phyloP scores from a whole-genome alignment of 1,140 invertebrate genomes.

The Lethocerus indicus region DNA sequence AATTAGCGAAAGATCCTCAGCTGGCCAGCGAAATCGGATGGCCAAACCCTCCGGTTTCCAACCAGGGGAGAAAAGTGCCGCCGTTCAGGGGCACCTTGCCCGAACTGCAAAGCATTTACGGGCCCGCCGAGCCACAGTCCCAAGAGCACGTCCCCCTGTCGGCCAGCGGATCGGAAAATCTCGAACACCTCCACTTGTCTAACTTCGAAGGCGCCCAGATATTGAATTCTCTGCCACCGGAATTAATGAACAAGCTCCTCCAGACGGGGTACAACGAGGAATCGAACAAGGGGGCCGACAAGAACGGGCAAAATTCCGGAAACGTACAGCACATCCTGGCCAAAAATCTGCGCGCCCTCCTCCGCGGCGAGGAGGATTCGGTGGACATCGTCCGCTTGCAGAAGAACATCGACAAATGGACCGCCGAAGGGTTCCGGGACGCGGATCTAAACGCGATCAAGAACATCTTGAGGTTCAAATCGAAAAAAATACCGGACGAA shows the following conservation, averaged over 20 bases:
- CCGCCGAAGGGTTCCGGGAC: constrained; percentile 44
- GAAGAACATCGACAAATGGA: constrained; percentile 71
- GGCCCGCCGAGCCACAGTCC: too few species aligned
- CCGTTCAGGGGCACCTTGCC: constrained; percentile 17
- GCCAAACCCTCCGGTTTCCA: constrained; percentile 15
- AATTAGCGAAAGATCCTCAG: constrained; percentile 18
- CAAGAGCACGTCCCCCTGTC: constrained; percentile 11
- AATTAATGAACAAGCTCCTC: constrained; percentile 22
- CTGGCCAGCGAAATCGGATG: too few species aligned
- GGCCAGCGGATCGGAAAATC: constrained; percentile 20
- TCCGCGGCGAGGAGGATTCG: constrained; percentile 24
- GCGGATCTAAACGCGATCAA: constrained; percentile 5
- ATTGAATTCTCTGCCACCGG: constrained; percentile 21
- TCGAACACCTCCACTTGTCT: constrained; percentile 20
- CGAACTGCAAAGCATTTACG: constrained; percentile 20
- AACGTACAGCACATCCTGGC: constrained; percentile 23
- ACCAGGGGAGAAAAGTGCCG: constrained; percentile 29
- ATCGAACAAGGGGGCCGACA: constrained; percentile 7
- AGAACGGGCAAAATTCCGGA: too few species aligned
- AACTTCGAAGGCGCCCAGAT: too few species aligned
- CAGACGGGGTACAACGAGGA: constrained; percentile 6
- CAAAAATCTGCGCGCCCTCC: constrained; percentile 22
- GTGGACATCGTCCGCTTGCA: constrained; percentile 55
- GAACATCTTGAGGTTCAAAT: constrained; percentile 22
- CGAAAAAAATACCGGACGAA: constrained; percentile 57